Evolutionary conservation across 2,113 vertebrate species (phyloP), one percentile per base, ranked within the genome.

Genomic region (Geothlypis trichas): DNA sequence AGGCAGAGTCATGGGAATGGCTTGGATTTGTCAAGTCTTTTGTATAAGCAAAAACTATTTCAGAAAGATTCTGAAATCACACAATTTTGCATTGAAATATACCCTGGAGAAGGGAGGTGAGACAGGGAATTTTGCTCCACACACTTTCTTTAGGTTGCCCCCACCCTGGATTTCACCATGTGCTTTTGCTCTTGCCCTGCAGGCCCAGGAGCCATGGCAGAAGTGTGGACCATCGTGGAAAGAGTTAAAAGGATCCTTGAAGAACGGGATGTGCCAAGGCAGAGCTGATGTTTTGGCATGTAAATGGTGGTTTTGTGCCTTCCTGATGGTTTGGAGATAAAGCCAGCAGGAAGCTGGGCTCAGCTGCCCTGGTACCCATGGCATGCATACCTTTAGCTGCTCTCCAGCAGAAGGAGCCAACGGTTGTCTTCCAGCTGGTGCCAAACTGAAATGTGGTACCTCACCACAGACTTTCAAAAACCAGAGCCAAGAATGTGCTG

Each of bases 181-280:
- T 66, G 55, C 30, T 46, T 96, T 62, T 95, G 39, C 84, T 65
- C 75, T 97, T 68, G 10, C 62, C 84, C 73, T 77, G 33, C 95
- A 99, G 99, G 99, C 94, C 98, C 94, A 94, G 99, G 99, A 5
- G 99, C 98, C 95, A 99, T 99, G 99, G 99, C 99, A 42, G 99
- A 99, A 90, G 98, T 99, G 61, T 95, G 96, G 12, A 98, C 98
- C 67, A 99, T 99, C 42, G 95, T 99, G 87, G 96, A 97, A 68
- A 97, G 94, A 16, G 97, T 99, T 68, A 97, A 97, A 88, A 97
- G 97, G 65, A 81, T 97, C 68, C 72, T 98, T 51, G 95, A 51
- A 30, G 96, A 97, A 21, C 8, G 4, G 3, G 23, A 51, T 8
- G 35, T 86, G 87, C 33, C 68, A 5, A 62, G 6, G 2, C 86